These are phyloP conservation scores for Gadus macrocephalus DNA, from an alignment of 2,113 vertebrate genomes.

Conservation along the genomic window DNA sequence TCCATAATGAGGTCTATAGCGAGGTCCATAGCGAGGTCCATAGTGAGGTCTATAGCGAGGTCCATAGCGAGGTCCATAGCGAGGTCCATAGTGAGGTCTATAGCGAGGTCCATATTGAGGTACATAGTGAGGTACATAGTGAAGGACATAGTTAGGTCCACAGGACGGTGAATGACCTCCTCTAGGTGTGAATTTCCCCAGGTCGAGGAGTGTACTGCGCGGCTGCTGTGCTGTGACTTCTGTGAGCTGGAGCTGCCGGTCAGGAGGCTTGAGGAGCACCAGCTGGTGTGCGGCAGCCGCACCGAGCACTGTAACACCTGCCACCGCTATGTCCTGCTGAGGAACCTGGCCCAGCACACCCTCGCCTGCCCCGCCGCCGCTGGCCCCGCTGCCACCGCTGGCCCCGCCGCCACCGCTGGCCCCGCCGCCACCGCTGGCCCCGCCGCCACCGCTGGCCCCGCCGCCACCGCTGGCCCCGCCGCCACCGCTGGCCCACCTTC, in stretches of 20 bases:
- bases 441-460: not conserved
- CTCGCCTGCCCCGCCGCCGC: conserved; percentile 34
- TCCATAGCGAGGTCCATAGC: too few relatives aligned
- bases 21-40: too few relatives aligned
- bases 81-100: too few relatives aligned
- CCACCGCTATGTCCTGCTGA: conserved; percentile 59
- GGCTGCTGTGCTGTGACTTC: conserved; percentile 62
- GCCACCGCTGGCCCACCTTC: not conserved
- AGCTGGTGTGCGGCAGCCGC: conserved; percentile 62
- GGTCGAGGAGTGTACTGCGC: conserved; percentile 62
- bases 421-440: conserved; percentile 50
- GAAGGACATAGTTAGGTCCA: not conserved
- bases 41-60: too few relatives aligned
- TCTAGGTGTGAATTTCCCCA: conserved; percentile 29
- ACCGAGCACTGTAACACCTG: conserved; percentile 71
- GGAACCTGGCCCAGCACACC: conserved; percentile 54
- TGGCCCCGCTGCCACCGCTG: not conserved
- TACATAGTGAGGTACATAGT: not conserved
- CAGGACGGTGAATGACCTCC: too few relatives aligned
- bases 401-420: not conserved
- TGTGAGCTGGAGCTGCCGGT: conserved; percentile 69
- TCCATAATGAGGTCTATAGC: too few relatives aligned
- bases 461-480: not conserved
- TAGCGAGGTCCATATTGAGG: not conserved
- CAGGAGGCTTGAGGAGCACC: conserved; percentile 61